These are phyloP conservation scores for Alitta virens DNA, from an alignment of 2,888 invertebrate species.

Conservation along the genomic window DNA sequence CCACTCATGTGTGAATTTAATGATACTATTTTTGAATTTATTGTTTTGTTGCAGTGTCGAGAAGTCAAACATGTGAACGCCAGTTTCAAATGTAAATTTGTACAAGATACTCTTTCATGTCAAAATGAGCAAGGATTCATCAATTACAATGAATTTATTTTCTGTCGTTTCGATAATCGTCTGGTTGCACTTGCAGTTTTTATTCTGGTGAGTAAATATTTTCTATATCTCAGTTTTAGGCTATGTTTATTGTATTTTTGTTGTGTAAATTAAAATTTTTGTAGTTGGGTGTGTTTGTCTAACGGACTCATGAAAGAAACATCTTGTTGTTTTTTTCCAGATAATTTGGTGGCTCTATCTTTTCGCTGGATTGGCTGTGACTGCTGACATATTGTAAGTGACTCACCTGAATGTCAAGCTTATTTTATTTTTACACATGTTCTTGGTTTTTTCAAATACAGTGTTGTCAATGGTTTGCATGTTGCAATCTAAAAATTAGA, in stretches of 20 bases:
- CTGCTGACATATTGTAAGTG: slow-evolving; percentile 66
- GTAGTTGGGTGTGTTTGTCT: no score
- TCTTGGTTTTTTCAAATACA: no score
- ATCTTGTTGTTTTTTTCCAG: slow-evolving; percentile 39
- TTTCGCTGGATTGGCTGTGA: slow-evolving; percentile 62
- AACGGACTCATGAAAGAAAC: no score
- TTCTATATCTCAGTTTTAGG: no score
- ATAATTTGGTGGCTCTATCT: slow-evolving; percentile 60
- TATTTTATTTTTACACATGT: no score
- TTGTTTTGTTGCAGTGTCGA: slow-evolving; percentile 22
- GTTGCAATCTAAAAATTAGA: no score
- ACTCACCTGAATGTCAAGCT: no score
- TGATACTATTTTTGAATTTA: no score
- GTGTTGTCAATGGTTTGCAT: no score
- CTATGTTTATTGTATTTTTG: no score
- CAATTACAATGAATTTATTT: slow-evolving; percentile 53
- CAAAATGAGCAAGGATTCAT: slow-evolving; percentile 48
- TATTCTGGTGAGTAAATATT: slow-evolving; percentile 18
- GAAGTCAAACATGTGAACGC: slow-evolving; percentile 19
- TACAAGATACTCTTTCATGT: slow-evolving; percentile 20
- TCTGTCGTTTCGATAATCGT: slow-evolving; percentile 45
- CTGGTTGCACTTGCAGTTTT: slow-evolving; percentile 24
- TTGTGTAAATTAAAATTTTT: no score
- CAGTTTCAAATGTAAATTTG: slow-evolving; percentile 18
- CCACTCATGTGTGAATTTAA: no score